These are phyloP conservation scores for Pluvianellus socialis DNA, from an alignment of 2,113 vertebrate genomes.

Conservation along the genomic window DNA sequence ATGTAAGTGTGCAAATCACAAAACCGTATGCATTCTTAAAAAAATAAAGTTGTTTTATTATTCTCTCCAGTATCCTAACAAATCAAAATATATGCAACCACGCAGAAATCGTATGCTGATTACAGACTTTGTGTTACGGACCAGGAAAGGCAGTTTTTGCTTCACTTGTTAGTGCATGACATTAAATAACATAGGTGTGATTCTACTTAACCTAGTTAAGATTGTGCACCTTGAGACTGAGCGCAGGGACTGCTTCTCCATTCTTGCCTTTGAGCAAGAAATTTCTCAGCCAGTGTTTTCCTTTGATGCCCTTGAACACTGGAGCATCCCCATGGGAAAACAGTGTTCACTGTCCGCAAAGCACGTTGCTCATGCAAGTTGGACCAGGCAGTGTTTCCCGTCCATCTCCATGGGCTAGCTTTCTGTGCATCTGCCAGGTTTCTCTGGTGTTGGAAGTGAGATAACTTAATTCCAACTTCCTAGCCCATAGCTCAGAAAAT, in stretches of 20 bases:
- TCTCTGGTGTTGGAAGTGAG: background rate
- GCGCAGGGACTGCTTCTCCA: background rate
- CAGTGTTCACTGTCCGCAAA: background rate
- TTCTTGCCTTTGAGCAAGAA: background rate
- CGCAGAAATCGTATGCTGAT: background rate
- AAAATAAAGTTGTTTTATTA: background rate
- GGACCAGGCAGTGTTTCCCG: background rate
- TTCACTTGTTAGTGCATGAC: background rate
- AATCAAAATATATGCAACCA: background rate
- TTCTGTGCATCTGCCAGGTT: background rate
- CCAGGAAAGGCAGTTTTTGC: background rate
- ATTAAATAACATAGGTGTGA: background rate
- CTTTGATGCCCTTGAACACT: background rate
- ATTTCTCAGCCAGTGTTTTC: background rate
- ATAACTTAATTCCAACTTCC: background rate
- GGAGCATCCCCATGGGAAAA: background rate
- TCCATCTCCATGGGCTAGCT: background rate
- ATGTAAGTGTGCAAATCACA: background rate
- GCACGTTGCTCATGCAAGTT: background rate
- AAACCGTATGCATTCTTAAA: background rate
- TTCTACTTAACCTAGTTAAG: background rate
- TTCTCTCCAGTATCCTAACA: background rate
- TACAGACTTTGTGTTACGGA: background rate
- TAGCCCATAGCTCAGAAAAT: background rate
- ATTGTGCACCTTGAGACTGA: background rate